Evolutionary conservation across 2,113 vertebrate species (phyloP).

Genomic region (Maccullochella peelii): DNA sequence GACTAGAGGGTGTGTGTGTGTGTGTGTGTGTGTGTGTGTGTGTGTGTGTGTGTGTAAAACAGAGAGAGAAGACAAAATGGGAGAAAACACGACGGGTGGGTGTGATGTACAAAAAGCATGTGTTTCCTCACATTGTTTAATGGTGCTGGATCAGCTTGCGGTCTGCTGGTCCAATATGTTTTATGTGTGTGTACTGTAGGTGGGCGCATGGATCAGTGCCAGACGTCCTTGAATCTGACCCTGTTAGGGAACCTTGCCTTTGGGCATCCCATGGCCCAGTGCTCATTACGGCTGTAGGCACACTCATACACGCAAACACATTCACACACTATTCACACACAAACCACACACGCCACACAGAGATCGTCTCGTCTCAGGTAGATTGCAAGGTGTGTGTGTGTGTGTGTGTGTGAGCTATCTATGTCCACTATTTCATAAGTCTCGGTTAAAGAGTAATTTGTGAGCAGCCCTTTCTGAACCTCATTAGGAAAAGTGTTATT

Average conservation of each 20-base stretch:
- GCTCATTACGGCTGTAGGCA: slow-evolving; percentile 68
- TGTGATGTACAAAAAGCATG: slow-evolving; percentile 42
- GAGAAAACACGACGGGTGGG: slow-evolving; percentile 35
- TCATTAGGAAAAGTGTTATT: slow-evolving; percentile 58
- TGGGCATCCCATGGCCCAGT: slow-evolving; percentile 68
- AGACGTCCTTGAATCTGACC: slow-evolving; percentile 75
- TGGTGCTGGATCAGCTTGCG: slow-evolving; percentile 40
- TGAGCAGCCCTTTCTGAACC: slow-evolving; percentile 21
- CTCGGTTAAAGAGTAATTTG: slow-evolving; percentile 44
- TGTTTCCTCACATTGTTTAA: slow-evolving; percentile 60
- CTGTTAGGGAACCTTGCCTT: slow-evolving; percentile 72
- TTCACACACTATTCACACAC: slow-evolving; percentile 20
- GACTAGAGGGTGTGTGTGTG: slow-evolving; percentile 73
- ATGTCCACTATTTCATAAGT: slow-evolving; percentile 10
- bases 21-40: slow-evolving; percentile 33
- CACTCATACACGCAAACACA: slow-evolving; percentile 11
- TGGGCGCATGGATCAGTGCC: slow-evolving; percentile 44
- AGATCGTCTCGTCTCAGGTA: slow-evolving; percentile 10
- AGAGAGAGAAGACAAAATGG: slow-evolving; percentile 15
- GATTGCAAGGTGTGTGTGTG: slow-evolving; percentile 17
- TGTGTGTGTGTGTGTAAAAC: background rate
- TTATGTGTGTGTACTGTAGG: slow-evolving; percentile 43
- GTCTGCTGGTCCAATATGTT: slow-evolving; percentile 43
- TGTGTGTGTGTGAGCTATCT: slow-evolving; percentile 1
- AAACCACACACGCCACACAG: slow-evolving; percentile 16